Evolutionary conservation across 2,113 vertebrate genomes (phyloP).

Genomic region (Haemorhous mexicanus): DNA sequence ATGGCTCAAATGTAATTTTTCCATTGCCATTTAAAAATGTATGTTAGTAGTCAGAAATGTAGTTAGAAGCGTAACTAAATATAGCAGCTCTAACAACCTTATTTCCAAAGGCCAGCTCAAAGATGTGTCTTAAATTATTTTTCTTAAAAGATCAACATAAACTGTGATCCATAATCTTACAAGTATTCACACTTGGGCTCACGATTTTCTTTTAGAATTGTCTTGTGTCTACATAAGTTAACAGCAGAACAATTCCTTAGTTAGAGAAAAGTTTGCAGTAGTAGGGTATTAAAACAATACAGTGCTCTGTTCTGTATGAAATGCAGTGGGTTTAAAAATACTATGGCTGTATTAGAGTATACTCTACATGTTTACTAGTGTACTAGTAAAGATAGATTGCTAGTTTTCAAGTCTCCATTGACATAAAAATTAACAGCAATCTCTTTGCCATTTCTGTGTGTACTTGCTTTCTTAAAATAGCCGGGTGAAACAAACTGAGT

Average conservation of each 20-base stretch:
- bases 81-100: not conserved
- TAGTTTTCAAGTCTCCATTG: not conserved
- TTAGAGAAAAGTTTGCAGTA: not conserved
- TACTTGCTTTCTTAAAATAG: not conserved
- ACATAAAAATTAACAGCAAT: not conserved
- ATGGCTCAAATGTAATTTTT: not conserved
- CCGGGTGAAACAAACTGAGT: not conserved
- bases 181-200: not conserved
- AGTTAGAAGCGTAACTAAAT: not conserved
- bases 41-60: not conserved
- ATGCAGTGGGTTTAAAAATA: not conserved
- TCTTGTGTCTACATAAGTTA: not conserved
- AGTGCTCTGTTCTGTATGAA: not conserved
- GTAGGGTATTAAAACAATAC: not conserved
- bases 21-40: not conserved
- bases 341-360: not conserved
- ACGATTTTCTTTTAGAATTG: not conserved
- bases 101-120: constrained; percentile 54
- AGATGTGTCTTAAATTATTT: not conserved
- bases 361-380: not conserved
- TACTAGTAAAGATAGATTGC: not conserved
- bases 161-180: not conserved
- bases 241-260: not conserved
- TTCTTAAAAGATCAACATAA: not conserved
- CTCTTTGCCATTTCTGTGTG: not conserved